phyloP scores from a whole-genome alignment of 2,113 vertebrate genomes.

The Helogale parvula region DNA sequence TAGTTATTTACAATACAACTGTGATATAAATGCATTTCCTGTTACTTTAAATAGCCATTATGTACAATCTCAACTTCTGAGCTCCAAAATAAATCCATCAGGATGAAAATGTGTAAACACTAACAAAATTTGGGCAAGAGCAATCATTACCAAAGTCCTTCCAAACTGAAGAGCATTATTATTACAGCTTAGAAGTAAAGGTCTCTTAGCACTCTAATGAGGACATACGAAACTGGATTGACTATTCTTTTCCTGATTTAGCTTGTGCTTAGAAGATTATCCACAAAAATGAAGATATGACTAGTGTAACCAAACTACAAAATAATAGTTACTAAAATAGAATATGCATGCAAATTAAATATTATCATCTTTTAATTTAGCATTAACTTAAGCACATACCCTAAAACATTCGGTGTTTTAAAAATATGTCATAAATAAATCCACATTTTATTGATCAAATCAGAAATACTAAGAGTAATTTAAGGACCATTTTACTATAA shows the following conservation, averaged over 20 bases:
- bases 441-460: conserved; percentile 54
- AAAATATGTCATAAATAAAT: conserved; percentile 46
- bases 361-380: neutral
- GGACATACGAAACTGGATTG: neutral
- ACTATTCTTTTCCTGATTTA: neutral
- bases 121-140: neutral
- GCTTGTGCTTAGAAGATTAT: conserved; percentile 6
- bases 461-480: conserved; percentile 51
- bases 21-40: neutral
- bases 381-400: neutral
- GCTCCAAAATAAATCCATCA: neutral
- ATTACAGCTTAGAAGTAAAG: neutral
- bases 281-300: conserved; percentile 19
- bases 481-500: conserved; percentile 43
- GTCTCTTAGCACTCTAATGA: neutral
- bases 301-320: neutral
- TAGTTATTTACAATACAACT: neutral
- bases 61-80: conserved; percentile 6
- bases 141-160: neutral
- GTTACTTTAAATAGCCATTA: neutral
- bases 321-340: conserved; percentile 20
- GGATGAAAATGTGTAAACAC: neutral
- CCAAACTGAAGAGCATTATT: neutral
- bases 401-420: conserved; percentile 19
- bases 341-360: conserved; percentile 23